Evolutionary conservation across 2,797 vertebrate species (phyloP).

Genomic region (Corythornis leucogaster): DNA sequence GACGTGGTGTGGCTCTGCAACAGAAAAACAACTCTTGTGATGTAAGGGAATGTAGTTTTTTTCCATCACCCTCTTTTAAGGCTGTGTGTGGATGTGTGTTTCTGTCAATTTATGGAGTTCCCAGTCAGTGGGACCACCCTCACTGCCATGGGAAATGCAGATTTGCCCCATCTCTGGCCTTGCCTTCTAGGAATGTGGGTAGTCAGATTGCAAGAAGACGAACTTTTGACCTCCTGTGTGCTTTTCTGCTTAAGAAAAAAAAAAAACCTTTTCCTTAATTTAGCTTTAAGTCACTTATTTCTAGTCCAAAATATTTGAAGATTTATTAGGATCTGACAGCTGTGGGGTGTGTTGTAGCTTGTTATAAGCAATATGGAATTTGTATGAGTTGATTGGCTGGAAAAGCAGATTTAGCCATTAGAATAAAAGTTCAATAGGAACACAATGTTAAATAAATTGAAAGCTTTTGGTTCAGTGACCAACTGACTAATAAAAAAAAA

Average conservation of each 20-base stretch:
- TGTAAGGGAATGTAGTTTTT: neutral
- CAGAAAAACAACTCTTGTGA: neutral
- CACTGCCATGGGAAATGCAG: neutral
- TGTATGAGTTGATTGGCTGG: neutral
- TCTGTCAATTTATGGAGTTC: neutral
- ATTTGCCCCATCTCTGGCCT: neutral
- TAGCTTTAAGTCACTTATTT: slow-evolving; percentile 40
- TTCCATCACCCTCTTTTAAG: neutral
- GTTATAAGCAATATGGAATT: slow-evolving; percentile 57
- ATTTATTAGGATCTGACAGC: slow-evolving; percentile 54
- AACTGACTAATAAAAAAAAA: neutral
- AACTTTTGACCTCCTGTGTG: slow-evolving; percentile 41
- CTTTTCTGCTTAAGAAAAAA: slow-evolving; percentile 9
- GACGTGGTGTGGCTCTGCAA: neutral
- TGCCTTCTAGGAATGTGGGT: slow-evolving; percentile 44
- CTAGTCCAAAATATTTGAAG: slow-evolving; percentile 19
- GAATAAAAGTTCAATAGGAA: slow-evolving; percentile 3
- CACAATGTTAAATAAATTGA: neutral
- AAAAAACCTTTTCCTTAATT: neutral
- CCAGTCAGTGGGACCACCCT: neutral
- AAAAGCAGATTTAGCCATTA: neutral
- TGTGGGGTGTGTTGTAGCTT: slow-evolving; percentile 49
- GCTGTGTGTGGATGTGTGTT: neutral
- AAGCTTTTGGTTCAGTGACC: neutral
- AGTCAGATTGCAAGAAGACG: neutral